Evolutionary conservation across 2,888 invertebrate species (phyloP).

Genomic region (Microdon myrmicae): DNA sequence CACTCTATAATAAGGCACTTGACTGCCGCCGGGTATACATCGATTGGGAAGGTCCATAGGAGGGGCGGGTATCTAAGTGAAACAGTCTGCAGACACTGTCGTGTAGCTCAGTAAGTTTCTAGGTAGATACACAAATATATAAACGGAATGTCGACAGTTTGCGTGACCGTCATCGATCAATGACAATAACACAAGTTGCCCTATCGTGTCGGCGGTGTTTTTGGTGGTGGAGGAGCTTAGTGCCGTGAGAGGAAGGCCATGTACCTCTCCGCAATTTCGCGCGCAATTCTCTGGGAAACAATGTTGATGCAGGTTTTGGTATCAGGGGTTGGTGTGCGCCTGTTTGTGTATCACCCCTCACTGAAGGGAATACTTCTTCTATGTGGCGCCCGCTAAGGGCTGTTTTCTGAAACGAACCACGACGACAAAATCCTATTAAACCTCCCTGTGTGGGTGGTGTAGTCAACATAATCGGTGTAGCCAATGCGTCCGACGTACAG

Average conservation of each 20-base stretch:
- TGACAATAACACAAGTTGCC: constrained; percentile 49
- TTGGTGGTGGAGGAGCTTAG: constrained; percentile 7
- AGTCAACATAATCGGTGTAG: no score
- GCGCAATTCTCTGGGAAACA: constrained; percentile 43
- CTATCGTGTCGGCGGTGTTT: constrained; percentile 9
- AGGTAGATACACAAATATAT: neutral
- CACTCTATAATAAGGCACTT: neutral
- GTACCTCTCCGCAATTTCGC: constrained; percentile 44
- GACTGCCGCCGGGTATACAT: neutral
- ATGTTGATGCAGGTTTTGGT: constrained; percentile 54
- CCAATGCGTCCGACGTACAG: no score
- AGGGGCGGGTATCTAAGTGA: constrained; percentile 26
- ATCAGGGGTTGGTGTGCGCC: constrained; percentile 28
- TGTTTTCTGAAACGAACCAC: constrained; percentile 29
- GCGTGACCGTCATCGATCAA: constrained; percentile 55
- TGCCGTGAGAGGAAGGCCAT: constrained; percentile 4
- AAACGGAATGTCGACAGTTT: constrained; percentile 33
- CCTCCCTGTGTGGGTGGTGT: no score
- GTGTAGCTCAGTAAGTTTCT: constrained; percentile 18
- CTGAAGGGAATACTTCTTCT: constrained; percentile 17
- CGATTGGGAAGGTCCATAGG: neutral
- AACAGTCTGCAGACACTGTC: constrained; percentile 46
- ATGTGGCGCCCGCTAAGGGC: constrained; percentile 33
- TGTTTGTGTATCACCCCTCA: constrained; percentile 12
- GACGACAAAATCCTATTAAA: constrained; percentile 39